phyloP scores from a whole-genome alignment of 2,113 vertebrate genomes.

The Eurypyga helias region DNA sequence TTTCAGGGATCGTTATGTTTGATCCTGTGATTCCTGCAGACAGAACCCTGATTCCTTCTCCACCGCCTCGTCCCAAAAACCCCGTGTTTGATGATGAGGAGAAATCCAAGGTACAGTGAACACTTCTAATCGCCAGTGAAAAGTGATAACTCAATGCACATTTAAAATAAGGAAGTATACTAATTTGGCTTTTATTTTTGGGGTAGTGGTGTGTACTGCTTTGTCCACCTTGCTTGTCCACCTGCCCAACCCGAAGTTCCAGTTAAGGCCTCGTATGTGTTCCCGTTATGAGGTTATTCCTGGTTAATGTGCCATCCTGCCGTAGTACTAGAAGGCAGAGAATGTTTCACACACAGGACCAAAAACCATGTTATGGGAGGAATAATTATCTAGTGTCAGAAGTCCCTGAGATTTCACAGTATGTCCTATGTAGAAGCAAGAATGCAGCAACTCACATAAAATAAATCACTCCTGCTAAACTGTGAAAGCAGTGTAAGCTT shows the following conservation, averaged over 20 bases:
- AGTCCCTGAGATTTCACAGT: not conserved
- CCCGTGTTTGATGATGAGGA: slow-evolving; percentile 95
- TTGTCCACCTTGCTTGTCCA: not conserved
- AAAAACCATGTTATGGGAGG: not conserved
- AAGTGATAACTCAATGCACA: not conserved
- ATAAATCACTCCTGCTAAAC: not conserved
- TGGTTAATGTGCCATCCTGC: not conserved
- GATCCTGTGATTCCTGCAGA: slow-evolving; percentile 88
- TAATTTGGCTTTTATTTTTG: not conserved
- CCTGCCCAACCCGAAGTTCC: not conserved
- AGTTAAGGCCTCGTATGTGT: not conserved
- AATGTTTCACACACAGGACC: not conserved
- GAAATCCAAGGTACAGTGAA: slow-evolving; percentile 86
- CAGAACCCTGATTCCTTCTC: slow-evolving; percentile 86
- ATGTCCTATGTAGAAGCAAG: not conserved
- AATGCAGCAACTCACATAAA: not conserved
- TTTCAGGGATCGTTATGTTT: slow-evolving; percentile 85
- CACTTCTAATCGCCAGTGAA: not conserved
- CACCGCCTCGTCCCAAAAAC: slow-evolving; percentile 87
- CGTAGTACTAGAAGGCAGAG: not conserved
- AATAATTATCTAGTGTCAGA: not conserved
- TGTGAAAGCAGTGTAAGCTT: not conserved
- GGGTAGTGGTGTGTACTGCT: not conserved
- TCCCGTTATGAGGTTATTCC: not conserved
- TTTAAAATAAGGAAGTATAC: not conserved